Conservation (phyloP, 2,797 vertebrate species). For the Rhinoraja longicauda region DNA sequence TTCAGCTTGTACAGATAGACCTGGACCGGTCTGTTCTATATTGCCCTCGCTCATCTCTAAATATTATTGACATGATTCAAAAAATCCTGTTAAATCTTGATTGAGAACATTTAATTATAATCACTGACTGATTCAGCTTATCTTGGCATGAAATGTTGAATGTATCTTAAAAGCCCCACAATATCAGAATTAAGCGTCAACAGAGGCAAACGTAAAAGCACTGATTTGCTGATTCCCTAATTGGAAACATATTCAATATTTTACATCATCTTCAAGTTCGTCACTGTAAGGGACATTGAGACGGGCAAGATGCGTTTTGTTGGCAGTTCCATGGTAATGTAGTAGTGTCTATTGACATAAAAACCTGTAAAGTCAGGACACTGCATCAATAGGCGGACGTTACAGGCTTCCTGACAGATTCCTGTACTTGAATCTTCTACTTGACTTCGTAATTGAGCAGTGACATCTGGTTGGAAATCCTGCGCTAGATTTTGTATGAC, state of each 20-base stretch:
- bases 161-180: not conserved
- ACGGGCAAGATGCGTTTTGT: too few species aligned
- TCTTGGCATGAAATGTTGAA: not conserved
- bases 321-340: too few species aligned
- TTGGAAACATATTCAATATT: not conserved
- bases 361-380: too few species aligned
- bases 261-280: not conserved
- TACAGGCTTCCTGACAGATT: too few species aligned
- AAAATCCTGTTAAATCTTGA: slow-evolving; percentile 6
- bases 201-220: not conserved
- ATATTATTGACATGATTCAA: not conserved
- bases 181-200: not conserved
- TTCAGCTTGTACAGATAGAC: not conserved
- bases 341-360: too few species aligned
- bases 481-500: too few species aligned
- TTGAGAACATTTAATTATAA: not conserved
- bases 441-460: too few species aligned
- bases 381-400: too few species aligned
- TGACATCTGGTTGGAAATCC: too few species aligned
- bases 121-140: not conserved
- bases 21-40: not conserved
- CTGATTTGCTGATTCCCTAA: not conserved
- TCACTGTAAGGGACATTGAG: not conserved
- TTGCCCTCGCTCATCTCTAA: not conserved
- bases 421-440: too few species aligned